phyloP scores from a whole-genome alignment of 2,797 vertebrate species.

The Sardinella longiceps region DNA sequence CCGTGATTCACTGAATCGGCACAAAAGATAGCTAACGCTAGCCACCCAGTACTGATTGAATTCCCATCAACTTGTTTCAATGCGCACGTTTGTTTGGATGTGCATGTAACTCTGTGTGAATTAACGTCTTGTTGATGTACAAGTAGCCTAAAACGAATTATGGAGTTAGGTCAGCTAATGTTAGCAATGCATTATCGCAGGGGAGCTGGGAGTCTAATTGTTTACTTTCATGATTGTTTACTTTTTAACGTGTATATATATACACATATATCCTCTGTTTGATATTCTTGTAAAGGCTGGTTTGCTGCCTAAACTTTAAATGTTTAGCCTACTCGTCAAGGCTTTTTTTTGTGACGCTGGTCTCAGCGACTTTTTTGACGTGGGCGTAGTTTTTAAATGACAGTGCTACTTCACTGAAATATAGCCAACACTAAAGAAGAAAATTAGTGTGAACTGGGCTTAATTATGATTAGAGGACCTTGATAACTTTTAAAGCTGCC shows the following conservation, averaged over 20 bases:
- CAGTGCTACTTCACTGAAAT: neutral
- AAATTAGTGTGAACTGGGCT: neutral
- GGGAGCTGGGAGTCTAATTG: neutral
- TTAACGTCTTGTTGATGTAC: neutral
- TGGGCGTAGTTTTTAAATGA: neutral
- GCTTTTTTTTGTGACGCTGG: neutral
- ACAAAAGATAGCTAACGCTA: constrained; percentile 13
- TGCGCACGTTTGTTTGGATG: neutral
- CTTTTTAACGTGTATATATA: neutral
- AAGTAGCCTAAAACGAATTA: neutral
- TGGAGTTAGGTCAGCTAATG: neutral
- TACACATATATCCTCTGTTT: neutral
- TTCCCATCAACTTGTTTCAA: neutral
- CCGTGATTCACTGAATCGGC: constrained; percentile 6
- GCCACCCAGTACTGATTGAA: neutral
- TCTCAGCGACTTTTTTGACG: neutral
- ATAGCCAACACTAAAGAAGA: neutral
- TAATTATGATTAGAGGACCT: too few species aligned
- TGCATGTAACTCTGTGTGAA: neutral
- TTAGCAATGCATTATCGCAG: neutral
- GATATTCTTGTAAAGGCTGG: neutral
- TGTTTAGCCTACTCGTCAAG: neutral
- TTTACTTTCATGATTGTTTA: too few species aligned
- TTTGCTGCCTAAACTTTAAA: neutral
- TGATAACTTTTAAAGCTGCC: neutral